Conservation (phyloP, 2,113 vertebrate genomes). For the Xiphophorus hellerii region DNA sequence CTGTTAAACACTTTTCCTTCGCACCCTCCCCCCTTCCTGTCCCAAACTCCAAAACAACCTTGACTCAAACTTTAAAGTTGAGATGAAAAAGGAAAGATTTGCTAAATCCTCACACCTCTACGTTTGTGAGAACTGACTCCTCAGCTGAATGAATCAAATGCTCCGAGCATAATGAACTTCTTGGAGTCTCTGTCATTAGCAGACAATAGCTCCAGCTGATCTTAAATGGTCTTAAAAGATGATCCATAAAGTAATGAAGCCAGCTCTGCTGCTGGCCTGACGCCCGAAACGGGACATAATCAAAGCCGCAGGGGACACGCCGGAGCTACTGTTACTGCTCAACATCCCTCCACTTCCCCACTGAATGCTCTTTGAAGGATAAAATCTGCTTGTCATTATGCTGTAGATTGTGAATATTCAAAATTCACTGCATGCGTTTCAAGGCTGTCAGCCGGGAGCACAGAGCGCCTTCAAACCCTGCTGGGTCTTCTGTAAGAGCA, state of each 20-base stretch:
- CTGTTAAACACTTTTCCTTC: constrained; percentile 68
- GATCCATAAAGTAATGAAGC: constrained; percentile 85
- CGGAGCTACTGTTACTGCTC: constrained; percentile 62
- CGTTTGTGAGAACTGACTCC: constrained; percentile 31
- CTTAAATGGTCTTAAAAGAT: constrained; percentile 84
- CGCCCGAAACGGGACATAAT: constrained; percentile 74
- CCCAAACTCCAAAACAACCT: constrained; percentile 42
- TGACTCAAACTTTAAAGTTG: constrained; percentile 52
- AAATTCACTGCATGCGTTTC: constrained; percentile 58
- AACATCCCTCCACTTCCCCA: constrained; percentile 22
- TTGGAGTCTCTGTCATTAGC: constrained; percentile 66
- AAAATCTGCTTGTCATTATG: constrained; percentile 48
- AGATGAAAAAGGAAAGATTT: constrained; percentile 35
- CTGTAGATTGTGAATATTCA: constrained; percentile 47
- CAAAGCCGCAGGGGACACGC: constrained; percentile 66
- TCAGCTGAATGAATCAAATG: constrained; percentile 66
- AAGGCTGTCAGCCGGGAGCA: constrained; percentile 45
- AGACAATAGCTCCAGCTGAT: constrained; percentile 71
- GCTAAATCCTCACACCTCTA: background rate
- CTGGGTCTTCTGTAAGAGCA: constrained; percentile 53
- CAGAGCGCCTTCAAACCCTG: constrained; percentile 44
- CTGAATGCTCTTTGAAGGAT: constrained; percentile 20
- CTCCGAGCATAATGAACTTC: constrained; percentile 72
- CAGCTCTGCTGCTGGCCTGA: constrained; percentile 62
- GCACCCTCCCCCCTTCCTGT: background rate